Conservation (phyloP, 2,113 vertebrate genomes). For the Apaloderma vittatum region DNA sequence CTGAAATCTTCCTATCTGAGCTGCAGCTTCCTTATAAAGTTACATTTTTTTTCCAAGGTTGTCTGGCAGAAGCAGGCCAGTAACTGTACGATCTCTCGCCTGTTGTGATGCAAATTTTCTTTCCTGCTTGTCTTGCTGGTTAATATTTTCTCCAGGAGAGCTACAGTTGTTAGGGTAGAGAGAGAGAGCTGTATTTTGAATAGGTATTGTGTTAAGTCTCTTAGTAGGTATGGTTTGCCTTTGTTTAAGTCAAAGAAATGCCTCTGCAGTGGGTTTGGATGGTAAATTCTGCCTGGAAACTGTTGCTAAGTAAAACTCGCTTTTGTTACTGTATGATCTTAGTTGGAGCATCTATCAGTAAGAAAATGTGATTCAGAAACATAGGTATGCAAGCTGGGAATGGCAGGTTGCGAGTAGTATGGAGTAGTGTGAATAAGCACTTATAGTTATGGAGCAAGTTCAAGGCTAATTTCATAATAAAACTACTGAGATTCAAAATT, state of each 20-base stretch:
- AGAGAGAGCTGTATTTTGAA: neutral
- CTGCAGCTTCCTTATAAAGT: neutral
- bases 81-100: neutral
- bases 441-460: neutral
- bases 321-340: slow-evolving; percentile 3
- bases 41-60: neutral
- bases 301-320: slow-evolving; percentile 32
- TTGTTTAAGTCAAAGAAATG: neutral
- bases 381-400: neutral
- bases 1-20: neutral
- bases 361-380: neutral
- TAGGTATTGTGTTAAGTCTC: neutral
- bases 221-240: neutral
- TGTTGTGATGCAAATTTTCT: neutral
- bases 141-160: neutral
- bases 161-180: neutral
- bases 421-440: neutral
- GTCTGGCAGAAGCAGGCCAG: neutral
- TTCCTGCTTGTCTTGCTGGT: neutral
- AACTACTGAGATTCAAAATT: neutral
- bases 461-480: neutral
- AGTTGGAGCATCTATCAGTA: neutral
- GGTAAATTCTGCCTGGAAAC: slow-evolving; percentile 18
- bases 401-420: neutral
- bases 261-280: neutral